Conservation (phyloP, 2,797 vertebrate genomes). For the Champsocephalus gunnari region DNA sequence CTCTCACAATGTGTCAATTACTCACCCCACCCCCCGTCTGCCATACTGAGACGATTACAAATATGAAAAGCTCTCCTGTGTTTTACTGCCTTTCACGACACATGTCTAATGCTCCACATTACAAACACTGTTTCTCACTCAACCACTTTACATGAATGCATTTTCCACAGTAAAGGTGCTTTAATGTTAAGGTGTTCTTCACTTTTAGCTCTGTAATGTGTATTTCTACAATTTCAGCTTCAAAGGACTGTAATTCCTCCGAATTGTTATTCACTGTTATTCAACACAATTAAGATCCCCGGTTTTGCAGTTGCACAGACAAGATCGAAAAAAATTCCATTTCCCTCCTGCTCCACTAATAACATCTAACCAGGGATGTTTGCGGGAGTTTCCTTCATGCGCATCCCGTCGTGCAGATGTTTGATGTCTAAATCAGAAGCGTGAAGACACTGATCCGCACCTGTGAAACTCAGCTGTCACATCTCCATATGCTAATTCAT, state of each 20-base stretch:
- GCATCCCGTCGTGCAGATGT: conserved; percentile 34
- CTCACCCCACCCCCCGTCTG: conserved; percentile 45
- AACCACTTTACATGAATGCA: neutral
- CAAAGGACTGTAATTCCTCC: neutral
- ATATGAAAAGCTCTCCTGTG: conserved; percentile 8
- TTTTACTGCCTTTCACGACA: conserved; percentile 43
- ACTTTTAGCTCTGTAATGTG: conserved; percentile 23
- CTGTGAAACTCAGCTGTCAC: conserved; percentile 51
- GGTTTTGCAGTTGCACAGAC: conserved; percentile 1
- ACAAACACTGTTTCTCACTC: conserved; percentile 17
- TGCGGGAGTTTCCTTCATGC: conserved; percentile 20
- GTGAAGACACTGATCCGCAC: conserved; percentile 31
- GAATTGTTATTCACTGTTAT: conserved; percentile 17
- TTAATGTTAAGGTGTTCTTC: conserved; percentile 15
- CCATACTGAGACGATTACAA: conserved; percentile 33
- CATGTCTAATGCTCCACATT: conserved; percentile 35
- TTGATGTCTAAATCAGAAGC: conserved; percentile 43
- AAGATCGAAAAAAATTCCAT: neutral
- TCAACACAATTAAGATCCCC: neutral
- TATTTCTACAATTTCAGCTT: conserved; percentile 29
- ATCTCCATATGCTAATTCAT: conserved; percentile 41
- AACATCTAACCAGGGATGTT: neutral
- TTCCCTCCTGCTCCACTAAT: conserved; percentile 3
- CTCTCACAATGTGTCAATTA: conserved; percentile 42
- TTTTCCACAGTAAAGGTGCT: conserved; percentile 11